Percentiles rank a stretch among this genome's conserved stretches.
Conservation (phyloP, 2,797 vertebrate genomes). For the Aulostomus chinensis region DNA sequence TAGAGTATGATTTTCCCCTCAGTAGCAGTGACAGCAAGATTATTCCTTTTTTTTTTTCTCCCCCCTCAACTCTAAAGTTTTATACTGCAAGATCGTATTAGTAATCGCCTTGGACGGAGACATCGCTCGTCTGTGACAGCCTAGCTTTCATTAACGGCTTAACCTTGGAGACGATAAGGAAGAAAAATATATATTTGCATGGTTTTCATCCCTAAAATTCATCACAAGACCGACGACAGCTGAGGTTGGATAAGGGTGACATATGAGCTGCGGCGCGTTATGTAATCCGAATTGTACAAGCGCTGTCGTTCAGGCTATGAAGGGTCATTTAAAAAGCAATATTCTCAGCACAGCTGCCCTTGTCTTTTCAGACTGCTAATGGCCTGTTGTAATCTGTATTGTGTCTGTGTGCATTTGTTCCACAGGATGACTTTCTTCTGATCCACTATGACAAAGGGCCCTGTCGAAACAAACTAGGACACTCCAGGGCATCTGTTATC, state of each 20-base stretch:
- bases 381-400: constrained; percentile 27
- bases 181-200: constrained; percentile 6
- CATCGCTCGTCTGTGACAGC: constrained; percentile 19
- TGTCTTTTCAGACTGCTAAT: constrained; percentile 34
- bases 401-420: constrained; percentile 19
- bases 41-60: neutral
- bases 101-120: constrained; percentile 2
- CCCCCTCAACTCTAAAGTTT: too few species aligned
- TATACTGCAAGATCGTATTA: too few species aligned
- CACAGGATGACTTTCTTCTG: constrained; percentile 97
- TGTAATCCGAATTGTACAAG: constrained; percentile 41
- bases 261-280: constrained; percentile 12
- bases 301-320: neutral
- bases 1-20: neutral
- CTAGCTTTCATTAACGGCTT: constrained; percentile 14
- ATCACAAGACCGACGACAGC: neutral
- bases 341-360: constrained; percentile 24
- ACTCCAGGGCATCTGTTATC: constrained; percentile 98
- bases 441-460: constrained; percentile 99
- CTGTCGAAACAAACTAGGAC: constrained; percentile 97
- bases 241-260: constrained; percentile 3
- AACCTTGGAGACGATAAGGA: constrained; percentile 18
- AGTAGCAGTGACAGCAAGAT: neutral
- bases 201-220: constrained; percentile 2
- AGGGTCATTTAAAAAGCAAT: constrained; percentile 49